Evolutionary conservation across 2,113 vertebrate species (phyloP), one percentile per base, ranked within the genome.

Genomic region (Nerophis lumbriciformis): DNA sequence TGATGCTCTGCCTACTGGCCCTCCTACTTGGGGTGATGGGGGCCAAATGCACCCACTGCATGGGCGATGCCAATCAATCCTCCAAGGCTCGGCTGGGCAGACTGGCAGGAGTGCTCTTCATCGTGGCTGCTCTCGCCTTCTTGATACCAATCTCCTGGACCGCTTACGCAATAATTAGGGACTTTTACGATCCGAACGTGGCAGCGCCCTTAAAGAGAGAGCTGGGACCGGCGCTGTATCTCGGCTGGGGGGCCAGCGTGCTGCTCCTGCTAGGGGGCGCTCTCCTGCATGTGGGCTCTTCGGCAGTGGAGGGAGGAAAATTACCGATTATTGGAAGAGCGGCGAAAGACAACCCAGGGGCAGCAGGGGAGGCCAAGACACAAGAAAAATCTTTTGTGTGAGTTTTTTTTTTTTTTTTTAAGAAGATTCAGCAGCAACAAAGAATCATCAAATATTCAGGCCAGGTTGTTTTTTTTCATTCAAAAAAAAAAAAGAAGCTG

Each of bases 21-120:
- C 68, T 94, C 16, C 75, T 88, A 2, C 73, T 93, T 5, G 88
- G 84, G n/a, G 87, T 94, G 48, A 76, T 79, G 0, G 93, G 93
- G 0, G 91, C 91, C 59, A 93, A 94, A 73, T 92, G 93, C 47
- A 95, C 93, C 6, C 92, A 89, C 45, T 94, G 93, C 45, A 83
- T 94, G 73, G 91, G 88, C 0, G 71, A 78, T 10, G 81, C 81
- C 0, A 79, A 78, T 65, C 89, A 90, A 44, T 76, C 58, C 0
- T n/a, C 81, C 74, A 94, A 94, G 69, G 81, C 90, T 15, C 85
- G 89, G 0, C 83, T 94, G 10, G 72, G 80, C 2, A 81, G 87
- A 53, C 69, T 84, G 0, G 77, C 85, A 0, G 92, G 89, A 0
- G 50, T 66, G 13, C 48, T 91, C 44, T 92, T 92, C 42, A 58